Evolutionary conservation across 2,888 invertebrate genomes (phyloP).

Genomic region (Lumbricus terrestris): DNA sequence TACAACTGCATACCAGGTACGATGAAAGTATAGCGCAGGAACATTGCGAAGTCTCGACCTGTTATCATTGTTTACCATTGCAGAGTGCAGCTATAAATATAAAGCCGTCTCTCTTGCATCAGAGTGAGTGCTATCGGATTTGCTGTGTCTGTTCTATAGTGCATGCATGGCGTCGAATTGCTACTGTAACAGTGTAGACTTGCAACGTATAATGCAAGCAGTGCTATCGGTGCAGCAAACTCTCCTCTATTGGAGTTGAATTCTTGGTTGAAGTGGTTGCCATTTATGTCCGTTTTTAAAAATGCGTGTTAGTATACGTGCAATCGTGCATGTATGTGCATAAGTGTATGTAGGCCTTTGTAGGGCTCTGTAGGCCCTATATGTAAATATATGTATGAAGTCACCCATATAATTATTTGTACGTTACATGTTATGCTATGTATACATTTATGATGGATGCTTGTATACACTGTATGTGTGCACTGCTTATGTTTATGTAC

Average conservation of each 20-base stretch:
- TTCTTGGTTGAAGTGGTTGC: too few species aligned
- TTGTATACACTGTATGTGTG: not conserved
- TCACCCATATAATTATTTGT: too few species aligned
- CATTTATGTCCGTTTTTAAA: not conserved
- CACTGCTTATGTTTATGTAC: too few species aligned
- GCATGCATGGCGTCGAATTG: not conserved
- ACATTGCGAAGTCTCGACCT: not conserved
- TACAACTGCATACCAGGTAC: conserved; percentile 35
- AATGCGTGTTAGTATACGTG: too few species aligned
- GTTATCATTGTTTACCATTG: not conserved
- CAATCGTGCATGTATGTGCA: not conserved
- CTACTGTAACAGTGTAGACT: not conserved
- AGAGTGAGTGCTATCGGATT: not conserved
- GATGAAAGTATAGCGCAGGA: not conserved
- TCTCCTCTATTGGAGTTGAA: too few species aligned
- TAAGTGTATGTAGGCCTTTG: too few species aligned
- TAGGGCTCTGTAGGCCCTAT: too few species aligned
- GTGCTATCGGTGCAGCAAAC: not conserved
- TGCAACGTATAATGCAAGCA: not conserved
- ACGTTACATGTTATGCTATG: too few species aligned
- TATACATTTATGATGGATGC: not conserved
- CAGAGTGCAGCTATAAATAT: not conserved
- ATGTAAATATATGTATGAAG: too few species aligned
- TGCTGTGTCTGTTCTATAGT: not conserved
- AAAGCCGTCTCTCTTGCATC: not conserved